Conservation (phyloP, 2,113 vertebrate genomes). For the Rhombomys opimus region DNA sequence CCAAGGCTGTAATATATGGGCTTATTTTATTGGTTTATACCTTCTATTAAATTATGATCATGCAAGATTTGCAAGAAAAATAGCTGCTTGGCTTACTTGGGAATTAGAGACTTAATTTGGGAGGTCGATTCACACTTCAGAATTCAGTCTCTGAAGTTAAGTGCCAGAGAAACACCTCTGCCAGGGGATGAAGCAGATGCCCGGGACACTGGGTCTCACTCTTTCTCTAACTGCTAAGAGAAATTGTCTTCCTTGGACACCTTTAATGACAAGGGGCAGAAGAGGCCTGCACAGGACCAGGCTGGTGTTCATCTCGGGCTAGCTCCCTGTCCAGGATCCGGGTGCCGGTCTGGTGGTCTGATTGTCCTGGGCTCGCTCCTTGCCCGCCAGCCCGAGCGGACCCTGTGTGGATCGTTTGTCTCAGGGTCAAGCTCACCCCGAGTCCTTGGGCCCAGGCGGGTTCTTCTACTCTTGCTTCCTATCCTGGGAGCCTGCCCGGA, state of each 20-base stretch:
- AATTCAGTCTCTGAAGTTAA: background rate
- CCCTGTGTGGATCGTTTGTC: too few species aligned
- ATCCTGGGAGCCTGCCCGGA: too few species aligned
- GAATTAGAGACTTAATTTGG: conserved; percentile 70
- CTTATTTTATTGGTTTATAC: conserved; percentile 86
- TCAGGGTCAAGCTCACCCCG: too few species aligned
- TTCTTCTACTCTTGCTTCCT: too few species aligned
- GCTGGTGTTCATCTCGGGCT: too few species aligned
- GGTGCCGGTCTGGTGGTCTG: too few species aligned
- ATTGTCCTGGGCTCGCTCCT: too few species aligned
- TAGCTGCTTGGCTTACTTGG: conserved; percentile 77
- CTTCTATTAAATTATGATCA: conserved; percentile 86
- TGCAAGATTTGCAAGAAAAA: conserved; percentile 82
- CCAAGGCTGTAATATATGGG: conserved; percentile 82
- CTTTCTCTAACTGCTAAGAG: background rate
- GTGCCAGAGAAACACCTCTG: background rate
- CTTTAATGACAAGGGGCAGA: background rate
- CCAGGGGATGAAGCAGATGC: accelerated
- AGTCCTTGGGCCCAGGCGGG: too few species aligned
- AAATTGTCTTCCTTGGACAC: background rate
- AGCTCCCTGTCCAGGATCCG: too few species aligned
- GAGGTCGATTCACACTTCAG: conserved; percentile 31
- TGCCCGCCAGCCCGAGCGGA: too few species aligned
- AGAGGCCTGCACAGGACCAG: background rate
- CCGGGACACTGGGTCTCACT: accelerated